phyloP scores from a whole-genome alignment of 2,797 vertebrate genomes.

The Spinibarbus caldwelli region DNA sequence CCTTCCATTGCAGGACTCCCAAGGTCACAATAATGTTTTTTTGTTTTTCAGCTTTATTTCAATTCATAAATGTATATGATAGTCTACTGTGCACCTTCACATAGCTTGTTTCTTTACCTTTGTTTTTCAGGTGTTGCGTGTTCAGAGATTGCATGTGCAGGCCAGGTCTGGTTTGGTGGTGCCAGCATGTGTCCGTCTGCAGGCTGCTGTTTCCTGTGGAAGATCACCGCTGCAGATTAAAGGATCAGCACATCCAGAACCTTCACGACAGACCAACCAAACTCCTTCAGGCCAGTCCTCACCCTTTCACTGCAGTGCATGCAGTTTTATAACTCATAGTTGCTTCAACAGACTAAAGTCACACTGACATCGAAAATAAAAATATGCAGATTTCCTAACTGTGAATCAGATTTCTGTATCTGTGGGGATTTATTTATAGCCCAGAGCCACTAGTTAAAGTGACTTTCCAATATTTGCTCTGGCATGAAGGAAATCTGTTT shows the following conservation, averaged over 20 bases:
- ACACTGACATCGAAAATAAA: not conserved
- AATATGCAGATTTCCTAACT: not conserved
- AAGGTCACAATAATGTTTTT: constrained; percentile 79
- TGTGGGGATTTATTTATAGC: not conserved
- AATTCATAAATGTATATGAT: not conserved
- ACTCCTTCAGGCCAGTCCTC: constrained; percentile 29
- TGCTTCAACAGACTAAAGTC: not conserved
- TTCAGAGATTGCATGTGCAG: constrained; percentile 83
- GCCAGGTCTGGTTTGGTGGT: constrained; percentile 78
- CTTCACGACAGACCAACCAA: not conserved
- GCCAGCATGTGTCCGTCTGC: constrained; percentile 87
- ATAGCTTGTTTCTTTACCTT: not conserved
- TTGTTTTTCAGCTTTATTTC: not conserved
- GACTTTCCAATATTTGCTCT: not conserved
- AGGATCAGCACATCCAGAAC: constrained; percentile 29
- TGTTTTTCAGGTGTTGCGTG: constrained; percentile 78
- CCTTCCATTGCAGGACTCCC: constrained; percentile 79
- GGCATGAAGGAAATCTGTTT: not conserved
- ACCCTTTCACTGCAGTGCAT: not conserved
- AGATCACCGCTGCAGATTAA: constrained; percentile 53
- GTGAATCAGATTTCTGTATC: not conserved
- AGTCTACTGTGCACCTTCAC: not conserved
- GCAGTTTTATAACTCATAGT: not conserved
- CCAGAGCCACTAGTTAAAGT: not conserved
- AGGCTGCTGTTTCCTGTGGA: constrained; percentile 68